Conservation (phyloP, 2,888 invertebrate genomes). For the Agrypnus murinus region DNA sequence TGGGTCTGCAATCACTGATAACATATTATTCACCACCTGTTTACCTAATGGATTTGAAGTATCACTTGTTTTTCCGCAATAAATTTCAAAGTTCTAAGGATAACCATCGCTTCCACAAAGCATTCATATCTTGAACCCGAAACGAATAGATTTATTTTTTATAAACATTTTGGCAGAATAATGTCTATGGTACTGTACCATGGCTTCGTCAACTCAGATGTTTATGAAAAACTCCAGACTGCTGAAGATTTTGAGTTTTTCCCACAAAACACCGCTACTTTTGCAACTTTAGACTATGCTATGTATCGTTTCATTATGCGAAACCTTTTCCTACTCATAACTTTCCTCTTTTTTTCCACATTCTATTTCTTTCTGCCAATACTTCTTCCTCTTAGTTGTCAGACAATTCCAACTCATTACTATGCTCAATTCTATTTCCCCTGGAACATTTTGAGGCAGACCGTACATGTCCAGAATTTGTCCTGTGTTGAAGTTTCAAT, state of each 20-base stretch:
- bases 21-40: background rate
- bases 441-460: too few species aligned
- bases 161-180: background rate
- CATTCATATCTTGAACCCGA: conserved; percentile 13
- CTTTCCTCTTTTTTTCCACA: too few species aligned
- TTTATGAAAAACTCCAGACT: conserved; percentile 3
- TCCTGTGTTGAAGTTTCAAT: too few species aligned
- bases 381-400: too few species aligned
- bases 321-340: background rate
- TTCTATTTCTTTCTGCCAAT: too few species aligned
- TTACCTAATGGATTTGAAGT: conserved; percentile 12
- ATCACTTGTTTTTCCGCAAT: too few species aligned
- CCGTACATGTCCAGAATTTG: too few species aligned
- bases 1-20: conserved; percentile 4
- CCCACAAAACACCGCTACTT: background rate
- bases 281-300: background rate
- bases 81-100: too few species aligned
- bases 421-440: too few species aligned
- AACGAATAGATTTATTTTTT: too few species aligned
- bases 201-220: background rate
- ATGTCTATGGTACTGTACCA: background rate
- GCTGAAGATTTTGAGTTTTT: background rate
- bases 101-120: conserved; percentile 14
- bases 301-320: background rate
- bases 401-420: too few species aligned